phyloP scores from a whole-genome alignment of 2,797 vertebrate species.

The Morelia viridis region DNA sequence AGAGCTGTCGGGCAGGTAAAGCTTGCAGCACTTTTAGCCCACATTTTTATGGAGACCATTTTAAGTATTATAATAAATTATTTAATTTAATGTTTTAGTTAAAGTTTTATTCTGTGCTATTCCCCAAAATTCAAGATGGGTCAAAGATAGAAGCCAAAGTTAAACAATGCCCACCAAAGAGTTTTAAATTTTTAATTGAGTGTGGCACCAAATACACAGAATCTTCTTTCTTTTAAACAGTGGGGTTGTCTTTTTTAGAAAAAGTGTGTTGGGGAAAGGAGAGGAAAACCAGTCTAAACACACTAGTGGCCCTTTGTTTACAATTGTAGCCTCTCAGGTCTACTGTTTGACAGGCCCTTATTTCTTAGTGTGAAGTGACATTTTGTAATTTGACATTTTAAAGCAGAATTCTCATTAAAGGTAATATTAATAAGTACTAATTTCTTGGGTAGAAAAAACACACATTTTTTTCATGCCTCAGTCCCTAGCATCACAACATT shows the following conservation, averaged over 20 bases:
- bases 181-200: background rate
- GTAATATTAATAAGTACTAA: background rate
- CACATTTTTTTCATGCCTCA: background rate
- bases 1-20: conserved; percentile 76
- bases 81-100: background rate
- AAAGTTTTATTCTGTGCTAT: background rate
- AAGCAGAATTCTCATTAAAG: background rate
- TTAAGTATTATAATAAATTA: background rate
- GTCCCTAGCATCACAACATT: background rate
- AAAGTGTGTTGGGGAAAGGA: background rate
- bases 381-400: background rate
- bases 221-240: background rate
- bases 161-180: background rate
- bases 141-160: background rate
- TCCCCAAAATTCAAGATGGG: background rate
- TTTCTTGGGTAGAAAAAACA: background rate
- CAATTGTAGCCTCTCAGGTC: background rate
- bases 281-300: background rate
- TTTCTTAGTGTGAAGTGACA: fast-evolving
- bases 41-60: background rate
- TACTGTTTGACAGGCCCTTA: background rate
- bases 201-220: background rate
- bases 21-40: background rate
- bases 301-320: background rate
- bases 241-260: background rate